phyloP scores from a whole-genome alignment of 2,113 vertebrate species.

The Pseudorectes ferrugineus region DNA sequence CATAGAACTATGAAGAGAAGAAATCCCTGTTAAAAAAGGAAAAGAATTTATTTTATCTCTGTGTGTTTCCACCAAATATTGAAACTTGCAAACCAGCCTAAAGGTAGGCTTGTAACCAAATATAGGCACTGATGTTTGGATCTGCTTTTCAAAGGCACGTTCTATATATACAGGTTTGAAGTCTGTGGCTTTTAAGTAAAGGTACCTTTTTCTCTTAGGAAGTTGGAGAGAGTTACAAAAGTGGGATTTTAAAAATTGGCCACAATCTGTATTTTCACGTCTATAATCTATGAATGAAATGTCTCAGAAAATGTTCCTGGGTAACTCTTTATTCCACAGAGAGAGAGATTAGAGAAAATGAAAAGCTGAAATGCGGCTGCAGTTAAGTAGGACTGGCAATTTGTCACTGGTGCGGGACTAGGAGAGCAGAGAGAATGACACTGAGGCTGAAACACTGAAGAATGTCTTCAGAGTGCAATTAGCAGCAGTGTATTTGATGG shows the following conservation, averaged over 20 bases:
- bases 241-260: not conserved
- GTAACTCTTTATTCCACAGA: not conserved
- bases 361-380: not conserved
- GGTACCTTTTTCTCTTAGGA: not conserved
- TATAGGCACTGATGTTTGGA: not conserved
- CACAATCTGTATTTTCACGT: not conserved
- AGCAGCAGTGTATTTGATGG: not conserved
- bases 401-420: not conserved
- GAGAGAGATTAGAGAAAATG: constrained; percentile 1
- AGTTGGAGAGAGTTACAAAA: not conserved
- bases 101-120: not conserved
- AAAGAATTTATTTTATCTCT: not conserved
- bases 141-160: not conserved
- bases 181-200: not conserved
- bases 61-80: not conserved
- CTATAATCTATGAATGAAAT: not conserved
- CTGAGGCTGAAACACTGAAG: not conserved
- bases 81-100: not conserved
- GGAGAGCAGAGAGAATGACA: not conserved
- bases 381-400: not conserved
- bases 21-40: not conserved
- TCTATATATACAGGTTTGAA: not conserved
- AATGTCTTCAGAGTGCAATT: constrained; percentile 1
- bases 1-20: not conserved
- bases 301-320: not conserved